These are phyloP conservation scores for Leptinotarsa lineolata DNA, from an alignment of 1,140 invertebrate species.

Conservation along the genomic window DNA sequence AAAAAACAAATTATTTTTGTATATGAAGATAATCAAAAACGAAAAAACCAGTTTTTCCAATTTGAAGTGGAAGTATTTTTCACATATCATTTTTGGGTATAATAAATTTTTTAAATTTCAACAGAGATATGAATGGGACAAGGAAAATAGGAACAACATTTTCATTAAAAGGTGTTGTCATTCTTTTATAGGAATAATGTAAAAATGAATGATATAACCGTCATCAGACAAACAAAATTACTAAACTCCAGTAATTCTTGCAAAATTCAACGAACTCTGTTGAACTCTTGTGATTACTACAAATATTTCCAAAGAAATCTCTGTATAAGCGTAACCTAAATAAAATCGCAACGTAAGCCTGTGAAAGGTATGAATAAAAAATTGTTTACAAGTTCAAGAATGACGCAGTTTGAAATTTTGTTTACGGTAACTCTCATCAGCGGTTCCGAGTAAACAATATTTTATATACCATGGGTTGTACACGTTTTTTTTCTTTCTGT, in stretches of 20 bases:
- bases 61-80: no score
- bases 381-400: conserved; percentile 8
- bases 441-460: conserved; percentile 1
- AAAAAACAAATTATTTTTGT: no score
- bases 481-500: no score
- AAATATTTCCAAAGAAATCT: background rate
- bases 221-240: background rate
- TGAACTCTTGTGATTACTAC: background rate
- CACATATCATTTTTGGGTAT: no score
- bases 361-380: conserved; percentile 3
- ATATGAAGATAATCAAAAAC: no score
- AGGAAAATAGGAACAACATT: background rate
- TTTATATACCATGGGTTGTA: no score
- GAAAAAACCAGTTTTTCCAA: no score
- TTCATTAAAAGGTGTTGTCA: background rate
- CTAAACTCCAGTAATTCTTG: background rate
- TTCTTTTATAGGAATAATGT: background rate
- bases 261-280: background rate
- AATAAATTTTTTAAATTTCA: no score
- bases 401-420: conserved; percentile 6
- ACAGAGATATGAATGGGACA: no score
- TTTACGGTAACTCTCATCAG: conserved; percentile 1
- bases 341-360: conserved; percentile 1
- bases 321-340: conserved; percentile 4
- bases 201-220: no score